Evolutionary conservation across 2,113 vertebrate genomes (phyloP), one percentile per base, ranked within the genome.

Genomic region (Pica pica): DNA sequence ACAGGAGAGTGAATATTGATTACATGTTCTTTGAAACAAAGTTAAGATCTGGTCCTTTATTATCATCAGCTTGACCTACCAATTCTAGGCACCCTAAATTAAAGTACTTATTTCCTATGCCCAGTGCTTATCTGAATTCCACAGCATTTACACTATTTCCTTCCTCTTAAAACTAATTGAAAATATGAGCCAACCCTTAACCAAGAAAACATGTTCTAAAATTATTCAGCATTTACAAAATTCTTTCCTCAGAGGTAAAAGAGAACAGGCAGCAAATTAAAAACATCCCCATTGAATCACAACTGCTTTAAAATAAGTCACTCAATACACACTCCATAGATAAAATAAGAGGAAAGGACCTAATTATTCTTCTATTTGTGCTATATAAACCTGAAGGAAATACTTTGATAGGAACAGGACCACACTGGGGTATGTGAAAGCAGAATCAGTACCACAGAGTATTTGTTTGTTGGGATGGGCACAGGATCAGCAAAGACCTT

Each of bases 131-230:
- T 97, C 94, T 87, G 91, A 97, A 98, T 98, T 97, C 96, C 96
- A 97, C 57, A 95, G 90, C 89, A 97, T 97, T 97, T 97, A 96
- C 95, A 97, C 87, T 22, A 97, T 97, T 98, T 98, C 96, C 96
- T 98, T 97, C 94, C 92, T 93, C 94, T 97, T 97, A 97, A 97
- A 98, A 97, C 93, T 96, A 96, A 97, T 97, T 98, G 95, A 97
- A 98, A 97, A 97, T 96, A 96, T 96, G 91, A 97, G 97, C 92
- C 95, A 97, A 97, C 84, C 71, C 76, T 97, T 98, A 98, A 98
- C 96, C 92, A 97, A 98, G 96, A 97, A 97, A 97, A 95, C 95
- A 96, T 97, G 97, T 97, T 96, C 89, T 93, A 95, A 97, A 98
- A 98, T 97, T 92, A 93, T 97, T 97, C 89, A 95, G 95, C 97